phyloP scores from a whole-genome alignment of 2,888 invertebrate species.

The Bruchidius siliquastri region DNA sequence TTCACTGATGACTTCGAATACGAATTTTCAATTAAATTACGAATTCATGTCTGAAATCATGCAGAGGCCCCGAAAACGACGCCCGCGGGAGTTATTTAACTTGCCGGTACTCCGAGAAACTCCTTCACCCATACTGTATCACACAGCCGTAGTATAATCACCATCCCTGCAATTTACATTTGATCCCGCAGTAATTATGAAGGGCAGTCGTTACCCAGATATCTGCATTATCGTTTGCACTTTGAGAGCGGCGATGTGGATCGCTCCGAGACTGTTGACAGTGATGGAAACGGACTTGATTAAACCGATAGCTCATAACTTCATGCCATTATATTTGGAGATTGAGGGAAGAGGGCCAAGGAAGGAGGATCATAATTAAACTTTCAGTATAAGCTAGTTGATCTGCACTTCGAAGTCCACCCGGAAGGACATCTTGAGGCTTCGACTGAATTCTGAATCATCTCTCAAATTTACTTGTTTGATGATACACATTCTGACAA shows the following conservation, averaged over 20 bases:
- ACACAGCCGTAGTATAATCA: slow-evolving; percentile 25
- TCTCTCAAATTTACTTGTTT: no score
- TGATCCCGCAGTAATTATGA: slow-evolving; percentile 24
- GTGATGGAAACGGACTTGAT: background rate
- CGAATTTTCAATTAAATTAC: slow-evolving; percentile 34
- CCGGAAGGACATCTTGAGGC: no score
- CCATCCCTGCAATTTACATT: slow-evolving; percentile 30
- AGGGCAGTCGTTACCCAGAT: slow-evolving; percentile 9
- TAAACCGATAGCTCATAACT: background rate
- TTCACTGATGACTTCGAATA: background rate
- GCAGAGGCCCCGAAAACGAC: slow-evolving; percentile 24
- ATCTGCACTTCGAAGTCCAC: no score
- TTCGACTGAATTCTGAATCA: no score
- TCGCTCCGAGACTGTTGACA: background rate
- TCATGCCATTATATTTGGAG: background rate
- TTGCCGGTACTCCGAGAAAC: slow-evolving; percentile 17
- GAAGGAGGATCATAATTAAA: no score
- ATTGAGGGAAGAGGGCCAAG: background rate
- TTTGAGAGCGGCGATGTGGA: background rate
- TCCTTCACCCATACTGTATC: slow-evolving; percentile 22
- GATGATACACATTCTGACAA: no score
- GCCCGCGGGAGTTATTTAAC: slow-evolving; percentile 32
- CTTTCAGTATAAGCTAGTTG: no score
- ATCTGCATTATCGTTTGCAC: slow-evolving; percentile 12
- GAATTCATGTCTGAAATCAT: slow-evolving; percentile 33